Base-by-base conservation (phyloP, 2,797 vertebrate species). In the Chrysocyon brachyurus region DNA sequence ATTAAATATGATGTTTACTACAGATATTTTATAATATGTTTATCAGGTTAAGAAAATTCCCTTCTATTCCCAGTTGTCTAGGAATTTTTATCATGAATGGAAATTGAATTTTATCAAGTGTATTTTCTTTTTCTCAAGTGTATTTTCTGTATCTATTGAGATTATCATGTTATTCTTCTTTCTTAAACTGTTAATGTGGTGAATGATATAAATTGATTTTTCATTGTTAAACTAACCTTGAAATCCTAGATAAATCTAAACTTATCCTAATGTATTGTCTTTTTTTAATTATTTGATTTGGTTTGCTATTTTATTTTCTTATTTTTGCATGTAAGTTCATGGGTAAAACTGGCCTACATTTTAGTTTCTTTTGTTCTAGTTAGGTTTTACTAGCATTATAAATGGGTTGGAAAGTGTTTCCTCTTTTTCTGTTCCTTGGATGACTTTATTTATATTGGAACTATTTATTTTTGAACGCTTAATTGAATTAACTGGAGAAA, bases 361-460 rank as follows among this genome's bases (percentile, higher is more conserved):
- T 86, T 68, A 75, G 59, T 56, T 78, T 66, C n/a, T 86, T 15
- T 10, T 77, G 91, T 92, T 86, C 33, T 57, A 68, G 82, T 86
- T 46, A 92, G 49, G 61, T 77, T 92, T 92, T 86, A 73, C 72
- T 86, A 92, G 49, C 52, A 64, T 66, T 46, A 56, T 46, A 77
- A 77, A 92, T 40, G 10, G 56, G 54, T 78, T 86, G 33, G 26
- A 77, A 92, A 46, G 28, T 66, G 49, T 52, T 81, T 19, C 49
- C 33, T 88, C 57, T 56, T 68, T 90, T 81, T 88, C 72, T 75
- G 2, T 26, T 89, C 31, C 26, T 33, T 66, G 70, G 26, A 75
- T n/a, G 49, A 66, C 49, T 86, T 85, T 93, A 3, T 84, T 26
- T 89, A 89, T n/a, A 5, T 90, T 90, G 87, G n/a, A 63, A 89